Evolutionary conservation across 2,113 vertebrate species (phyloP).

Genomic region (Clupea harengus): DNA sequence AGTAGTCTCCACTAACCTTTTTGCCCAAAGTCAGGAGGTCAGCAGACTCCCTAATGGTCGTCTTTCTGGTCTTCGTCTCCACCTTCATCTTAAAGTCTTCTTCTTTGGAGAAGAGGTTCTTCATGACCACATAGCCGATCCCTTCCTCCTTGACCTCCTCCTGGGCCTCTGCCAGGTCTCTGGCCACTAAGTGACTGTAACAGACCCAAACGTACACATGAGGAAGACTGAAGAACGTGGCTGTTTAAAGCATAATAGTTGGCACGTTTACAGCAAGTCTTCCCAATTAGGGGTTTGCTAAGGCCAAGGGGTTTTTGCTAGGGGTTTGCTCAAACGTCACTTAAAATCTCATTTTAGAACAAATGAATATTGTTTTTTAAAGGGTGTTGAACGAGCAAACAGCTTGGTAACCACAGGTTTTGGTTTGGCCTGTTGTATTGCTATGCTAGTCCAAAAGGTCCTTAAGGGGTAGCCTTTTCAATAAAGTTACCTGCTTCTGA

Average conservation of each 20-base stretch:
- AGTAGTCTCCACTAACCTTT: conserved; percentile 70
- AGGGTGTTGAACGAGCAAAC: too few relatives aligned
- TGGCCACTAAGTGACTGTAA: conserved; percentile 65
- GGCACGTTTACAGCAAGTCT: not conserved
- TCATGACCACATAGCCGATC: conserved; percentile 86
- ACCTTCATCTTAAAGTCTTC: conserved; percentile 66
- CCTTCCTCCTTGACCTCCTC: conserved; percentile 86
- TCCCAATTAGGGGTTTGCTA: not conserved
- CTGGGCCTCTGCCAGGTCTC: conserved; percentile 65
- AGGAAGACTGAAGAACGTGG: not conserved
- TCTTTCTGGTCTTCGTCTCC: conserved; percentile 84
- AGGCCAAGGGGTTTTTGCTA: not conserved
- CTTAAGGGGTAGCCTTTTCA: not conserved
- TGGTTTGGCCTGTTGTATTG: too few relatives aligned
- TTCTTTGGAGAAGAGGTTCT: conserved; percentile 83
- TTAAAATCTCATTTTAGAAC: not conserved
- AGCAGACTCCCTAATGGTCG: conserved; percentile 81
- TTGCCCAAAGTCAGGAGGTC: conserved; percentile 76
- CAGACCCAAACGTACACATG: not conserved
- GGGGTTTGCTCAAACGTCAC: not conserved
- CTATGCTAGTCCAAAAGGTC: too few relatives aligned
- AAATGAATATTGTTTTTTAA: too few relatives aligned
- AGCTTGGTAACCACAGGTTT: not conserved
- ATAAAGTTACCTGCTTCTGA: conserved; percentile 81
- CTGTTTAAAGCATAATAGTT: not conserved